Conservation (phyloP, 2,797 vertebrate genomes). For the Simalia tracyae region DNA sequence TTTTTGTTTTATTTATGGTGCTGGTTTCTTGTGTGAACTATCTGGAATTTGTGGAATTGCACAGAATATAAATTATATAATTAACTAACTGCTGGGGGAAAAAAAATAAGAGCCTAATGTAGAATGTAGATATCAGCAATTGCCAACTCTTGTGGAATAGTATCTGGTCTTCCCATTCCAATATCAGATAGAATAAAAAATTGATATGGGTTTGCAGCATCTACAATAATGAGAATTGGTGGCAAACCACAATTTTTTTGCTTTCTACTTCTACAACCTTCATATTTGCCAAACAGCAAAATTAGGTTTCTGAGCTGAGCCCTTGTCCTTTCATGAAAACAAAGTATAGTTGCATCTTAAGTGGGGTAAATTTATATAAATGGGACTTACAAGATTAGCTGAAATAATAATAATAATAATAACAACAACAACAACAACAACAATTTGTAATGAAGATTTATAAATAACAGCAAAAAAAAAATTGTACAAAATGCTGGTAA, state of each 20-base stretch:
- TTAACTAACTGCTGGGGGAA: no score
- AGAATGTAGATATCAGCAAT: not conserved
- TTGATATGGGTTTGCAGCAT: not conserved
- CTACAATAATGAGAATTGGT: not conserved
- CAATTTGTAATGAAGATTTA: constrained; percentile 11
- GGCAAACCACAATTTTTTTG: not conserved
- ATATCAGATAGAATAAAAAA: not conserved
- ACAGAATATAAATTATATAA: no score
- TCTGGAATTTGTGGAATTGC: no score
- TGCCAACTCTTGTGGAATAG: not conserved
- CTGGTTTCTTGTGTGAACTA: no score
- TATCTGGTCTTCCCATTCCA: not conserved
- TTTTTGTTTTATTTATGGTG: no score
- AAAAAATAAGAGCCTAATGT: not conserved
- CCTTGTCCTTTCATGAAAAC: not conserved
- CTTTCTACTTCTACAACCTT: not conserved
- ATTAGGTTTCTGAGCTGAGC: not conserved
- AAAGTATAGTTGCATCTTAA: not conserved
- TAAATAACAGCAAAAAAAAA: not conserved
- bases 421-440: no score
- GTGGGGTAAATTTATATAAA: not conserved
- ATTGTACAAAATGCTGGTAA: not conserved
- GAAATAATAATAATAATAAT: no score
- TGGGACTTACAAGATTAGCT: not conserved
- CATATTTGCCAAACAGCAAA: not conserved